Conservation (phyloP, 2,113 vertebrate species). For the Syrrhaptes paradoxus region DNA sequence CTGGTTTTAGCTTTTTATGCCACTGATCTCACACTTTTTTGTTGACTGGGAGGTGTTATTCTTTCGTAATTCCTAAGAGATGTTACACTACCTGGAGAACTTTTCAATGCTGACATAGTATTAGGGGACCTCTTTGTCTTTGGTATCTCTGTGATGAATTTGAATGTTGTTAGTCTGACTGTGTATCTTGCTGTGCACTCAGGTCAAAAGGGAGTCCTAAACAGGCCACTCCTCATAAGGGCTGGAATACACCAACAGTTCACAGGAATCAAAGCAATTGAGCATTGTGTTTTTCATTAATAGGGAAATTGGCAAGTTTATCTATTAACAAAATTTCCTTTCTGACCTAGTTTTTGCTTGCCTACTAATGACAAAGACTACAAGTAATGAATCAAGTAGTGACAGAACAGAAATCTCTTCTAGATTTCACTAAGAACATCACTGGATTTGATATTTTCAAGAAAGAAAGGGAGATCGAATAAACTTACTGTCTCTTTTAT, state of each 20-base stretch:
- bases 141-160: neutral
- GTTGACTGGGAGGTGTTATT: neutral
- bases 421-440: neutral
- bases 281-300: neutral
- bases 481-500: neutral
- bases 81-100: neutral
- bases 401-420: neutral
- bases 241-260: neutral
- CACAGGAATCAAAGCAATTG: neutral
- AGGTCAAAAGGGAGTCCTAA: neutral
- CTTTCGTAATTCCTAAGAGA: neutral
- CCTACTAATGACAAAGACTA: neutral
- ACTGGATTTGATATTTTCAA: neutral
- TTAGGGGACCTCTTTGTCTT: neutral
- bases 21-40: neutral
- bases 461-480: neutral
- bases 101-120: neutral
- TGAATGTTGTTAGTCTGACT: neutral
- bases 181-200: neutral
- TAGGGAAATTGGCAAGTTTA: neutral
- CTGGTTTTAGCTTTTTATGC: neutral
- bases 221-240: neutral
- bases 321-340: neutral
- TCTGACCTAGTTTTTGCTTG: neutral
- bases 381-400: neutral